A percentile compares a stretch with the other conserved stretches of the same genome.
phyloP scores from a whole-genome alignment of 1,140 invertebrate genomes.

The Gryllus bimaculatus region DNA sequence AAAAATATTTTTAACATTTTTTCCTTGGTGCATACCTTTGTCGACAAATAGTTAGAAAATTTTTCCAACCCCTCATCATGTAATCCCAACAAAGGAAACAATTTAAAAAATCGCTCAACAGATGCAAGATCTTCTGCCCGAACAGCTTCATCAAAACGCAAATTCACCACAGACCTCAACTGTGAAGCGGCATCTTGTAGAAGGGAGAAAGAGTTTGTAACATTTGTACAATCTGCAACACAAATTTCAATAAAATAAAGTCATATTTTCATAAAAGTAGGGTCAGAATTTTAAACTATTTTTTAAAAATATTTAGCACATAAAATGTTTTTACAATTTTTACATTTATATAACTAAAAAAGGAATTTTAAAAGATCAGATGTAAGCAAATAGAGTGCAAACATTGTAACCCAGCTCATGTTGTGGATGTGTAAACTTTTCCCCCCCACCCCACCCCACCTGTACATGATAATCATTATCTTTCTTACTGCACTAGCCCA shows the following conservation, averaged over 20 bases:
- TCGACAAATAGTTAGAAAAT: slow-evolving; percentile 84
- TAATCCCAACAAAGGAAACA: slow-evolving; percentile 91
- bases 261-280: too few species aligned
- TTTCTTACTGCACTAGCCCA: too few species aligned
- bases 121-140: slow-evolving; percentile 79
- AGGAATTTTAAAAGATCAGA: too few species aligned
- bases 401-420: too few species aligned
- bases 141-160: slow-evolving; percentile 87
- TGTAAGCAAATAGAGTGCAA: too few species aligned
- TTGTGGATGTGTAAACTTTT: too few species aligned
- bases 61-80: slow-evolving; percentile 84
- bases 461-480: too few species aligned
- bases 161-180: slow-evolving; percentile 60
- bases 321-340: too few species aligned
- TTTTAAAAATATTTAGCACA: too few species aligned
- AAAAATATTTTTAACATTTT: slow-evolving; percentile 7
- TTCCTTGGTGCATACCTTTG: slow-evolving; percentile 54
- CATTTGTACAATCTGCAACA: slow-evolving; percentile 50
- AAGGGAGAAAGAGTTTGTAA: slow-evolving; percentile 68
- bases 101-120: slow-evolving; percentile 94
- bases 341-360: too few species aligned
- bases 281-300: too few species aligned
- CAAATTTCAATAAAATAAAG: background rate
- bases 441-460: too few species aligned
- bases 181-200: slow-evolving; percentile 77